Base-by-base conservation (phyloP, 2,888 invertebrate genomes). In the Geotrupes spiniger region DNA sequence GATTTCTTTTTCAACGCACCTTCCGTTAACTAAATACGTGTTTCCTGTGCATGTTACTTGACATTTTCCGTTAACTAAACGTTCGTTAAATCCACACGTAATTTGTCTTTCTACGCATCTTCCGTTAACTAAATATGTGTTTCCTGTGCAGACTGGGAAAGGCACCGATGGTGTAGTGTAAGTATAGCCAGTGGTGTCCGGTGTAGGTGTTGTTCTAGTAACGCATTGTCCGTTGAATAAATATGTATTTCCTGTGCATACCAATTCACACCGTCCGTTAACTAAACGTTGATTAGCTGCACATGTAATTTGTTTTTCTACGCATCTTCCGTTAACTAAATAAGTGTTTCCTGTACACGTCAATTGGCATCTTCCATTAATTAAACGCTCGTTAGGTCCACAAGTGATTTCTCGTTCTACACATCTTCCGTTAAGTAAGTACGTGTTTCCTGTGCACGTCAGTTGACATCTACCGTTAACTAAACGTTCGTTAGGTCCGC, bases 171-270 rank as follows among this genome's bases (percentile, higher is more conserved):
- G n/a, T n/a, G n/a, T n/a, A n/a, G n/a, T n/a, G n/a, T n/a, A n/a
- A n/a, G n/a, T n/a, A n/a, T n/a, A n/a, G n/a, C n/a, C n/a, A n/a
- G n/a, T n/a, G n/a, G n/a, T n/a, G n/a, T n/a, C n/a, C n/a, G 42
- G 12, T 4, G 46, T n/a, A 10, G 46, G 41, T 6, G 54, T 38
- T 12, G 51, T 45, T 12, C 28, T 21, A 6, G 46, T 46, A 6
- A 51, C 47, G 25, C 53, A 53, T 42, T 25, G n/a, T 10, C 53
- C 53, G 28, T 48, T 51, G 11, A 29, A 12, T 8, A 44, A 38
- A 10, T 44, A 21, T 1, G 39, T 44, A 16, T 43, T 43, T n/a
- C 31, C 26, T 16, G 31, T 9, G 26, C 52, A 40, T 15, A 15
- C 17, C 9, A 27, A 38, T 10, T 47, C 45, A 38, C 55, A 55